Evolutionary conservation across 2,888 invertebrate species (phyloP).

Genomic region (Pandemis heparana): DNA sequence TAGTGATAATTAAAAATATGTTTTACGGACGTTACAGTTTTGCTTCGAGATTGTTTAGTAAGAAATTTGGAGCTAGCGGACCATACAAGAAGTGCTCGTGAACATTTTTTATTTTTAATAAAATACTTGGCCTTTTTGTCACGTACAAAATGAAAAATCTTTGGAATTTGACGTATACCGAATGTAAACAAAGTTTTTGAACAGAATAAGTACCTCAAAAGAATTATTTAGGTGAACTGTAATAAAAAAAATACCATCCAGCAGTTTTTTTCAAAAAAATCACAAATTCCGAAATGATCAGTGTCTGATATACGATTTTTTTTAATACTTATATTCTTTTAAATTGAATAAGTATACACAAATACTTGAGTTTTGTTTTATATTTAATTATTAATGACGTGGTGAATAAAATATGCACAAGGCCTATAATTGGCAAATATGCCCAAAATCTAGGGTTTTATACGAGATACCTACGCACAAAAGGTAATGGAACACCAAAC

Average conservation of each 20-base stretch:
- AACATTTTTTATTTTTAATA: slow-evolving; percentile 22
- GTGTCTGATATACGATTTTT: no score
- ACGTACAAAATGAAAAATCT: neutral
- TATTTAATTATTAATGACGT: neutral
- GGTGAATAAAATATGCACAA: neutral
- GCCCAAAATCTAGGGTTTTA: slow-evolving; percentile 29
- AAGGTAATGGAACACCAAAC: slow-evolving; percentile 26
- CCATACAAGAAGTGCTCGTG: slow-evolving; percentile 60
- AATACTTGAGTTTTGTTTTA: no score
- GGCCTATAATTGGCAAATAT: slow-evolving; percentile 18
- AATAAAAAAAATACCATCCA: no score
- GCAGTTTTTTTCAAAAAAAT: no score
- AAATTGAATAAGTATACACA: no score
- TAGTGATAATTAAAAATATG: slow-evolving; percentile 25
- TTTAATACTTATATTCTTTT: no score
- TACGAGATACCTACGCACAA: slow-evolving; percentile 34
- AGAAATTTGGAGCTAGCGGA: slow-evolving; percentile 65
- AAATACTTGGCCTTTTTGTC: slow-evolving; percentile 28
- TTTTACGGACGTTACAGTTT: slow-evolving; percentile 20
- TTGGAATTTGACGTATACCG: no score
- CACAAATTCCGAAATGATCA: no score
- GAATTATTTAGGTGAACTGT: no score
- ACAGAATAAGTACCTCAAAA: no score
- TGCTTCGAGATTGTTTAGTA: slow-evolving; percentile 23
- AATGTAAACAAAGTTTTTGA: no score